A percentile compares a stretch with the other conserved stretches of the same genome.
phyloP scores from a whole-genome alignment of 37 sponge, comb jelly and placozoan species.

The Bolinopsis microptera region DNA sequence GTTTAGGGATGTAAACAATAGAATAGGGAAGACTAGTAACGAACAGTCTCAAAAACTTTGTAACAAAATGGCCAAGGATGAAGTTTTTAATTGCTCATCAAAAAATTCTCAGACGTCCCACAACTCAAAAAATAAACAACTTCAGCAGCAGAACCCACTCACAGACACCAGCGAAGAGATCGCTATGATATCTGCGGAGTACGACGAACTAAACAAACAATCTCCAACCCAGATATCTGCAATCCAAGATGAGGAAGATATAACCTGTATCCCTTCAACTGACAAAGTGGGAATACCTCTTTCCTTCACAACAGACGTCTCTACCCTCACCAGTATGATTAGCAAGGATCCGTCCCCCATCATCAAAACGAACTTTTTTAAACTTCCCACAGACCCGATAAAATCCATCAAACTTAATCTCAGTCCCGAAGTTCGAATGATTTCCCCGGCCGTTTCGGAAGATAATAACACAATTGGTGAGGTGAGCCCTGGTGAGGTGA shows the following conservation, averaged over 20 bases:
- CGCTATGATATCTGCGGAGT: background rate
- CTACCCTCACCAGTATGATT: background rate
- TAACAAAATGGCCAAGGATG: background rate
- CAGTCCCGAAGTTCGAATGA: background rate
- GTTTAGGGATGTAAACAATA: no score
- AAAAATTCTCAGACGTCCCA: background rate
- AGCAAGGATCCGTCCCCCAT: conserved; percentile 38
- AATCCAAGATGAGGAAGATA: background rate
- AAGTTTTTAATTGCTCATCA: background rate
- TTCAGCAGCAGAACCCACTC: background rate
- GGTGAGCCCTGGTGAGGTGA: background rate
- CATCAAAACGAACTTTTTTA: conserved; percentile 16
- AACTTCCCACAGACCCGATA: background rate
- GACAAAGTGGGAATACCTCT: conserved; percentile 6
- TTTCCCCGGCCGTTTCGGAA: conserved; percentile 1
- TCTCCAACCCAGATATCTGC: background rate
- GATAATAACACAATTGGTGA: background rate
- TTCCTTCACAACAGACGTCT: background rate
- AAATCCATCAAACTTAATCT: conserved; percentile 28
- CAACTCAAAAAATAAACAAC: background rate
- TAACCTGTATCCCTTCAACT: conserved; percentile 22
- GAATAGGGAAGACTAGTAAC: background rate
- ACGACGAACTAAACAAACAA: background rate
- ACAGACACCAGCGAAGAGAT: background rate
- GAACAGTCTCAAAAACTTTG: background rate